A percentile compares a stretch with the other conserved stretches of the same genome.
Evolutionary conservation across 2,113 vertebrate genomes (phyloP).

Genomic region (Diadophis punctatus): DNA sequence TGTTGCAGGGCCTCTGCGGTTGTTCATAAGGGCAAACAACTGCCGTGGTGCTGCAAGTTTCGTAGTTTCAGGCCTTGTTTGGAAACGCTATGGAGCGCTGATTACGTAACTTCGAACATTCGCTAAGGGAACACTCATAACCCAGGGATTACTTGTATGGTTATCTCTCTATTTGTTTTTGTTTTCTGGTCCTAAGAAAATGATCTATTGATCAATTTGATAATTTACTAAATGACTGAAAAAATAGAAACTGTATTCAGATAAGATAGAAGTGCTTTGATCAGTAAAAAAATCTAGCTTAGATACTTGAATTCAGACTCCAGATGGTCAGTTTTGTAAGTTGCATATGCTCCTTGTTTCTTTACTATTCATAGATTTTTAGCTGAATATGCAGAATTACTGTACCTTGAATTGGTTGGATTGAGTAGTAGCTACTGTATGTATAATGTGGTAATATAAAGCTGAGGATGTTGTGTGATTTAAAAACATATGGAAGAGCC

Average conservation of each 20-base stretch:
- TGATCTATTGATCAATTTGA: not conserved
- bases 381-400: not conserved
- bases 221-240: not conserved
- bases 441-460: not conserved
- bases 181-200: not conserved
- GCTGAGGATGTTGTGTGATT: not conserved
- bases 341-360: not conserved
- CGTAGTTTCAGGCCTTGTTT: no score
- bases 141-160: not conserved
- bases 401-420: not conserved
- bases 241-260: not conserved
- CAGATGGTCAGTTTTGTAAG: not conserved
- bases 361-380: not conserved
- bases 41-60: no score
- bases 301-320: not conserved
- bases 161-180: not conserved
- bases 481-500: not conserved
- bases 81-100: no score
- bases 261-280: not conserved
- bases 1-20: no score
- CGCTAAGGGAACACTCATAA: no score
- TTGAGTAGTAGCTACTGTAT: not conserved
- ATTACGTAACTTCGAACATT: no score
- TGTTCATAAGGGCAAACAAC: no score
- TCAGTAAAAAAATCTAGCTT: not conserved